A percentile compares a stretch with the other conserved stretches of the same genome.
These are phyloP conservation scores for Popillia japonica DNA, from an alignment of 1,140 invertebrate genomes.

Conservation along the genomic window DNA sequence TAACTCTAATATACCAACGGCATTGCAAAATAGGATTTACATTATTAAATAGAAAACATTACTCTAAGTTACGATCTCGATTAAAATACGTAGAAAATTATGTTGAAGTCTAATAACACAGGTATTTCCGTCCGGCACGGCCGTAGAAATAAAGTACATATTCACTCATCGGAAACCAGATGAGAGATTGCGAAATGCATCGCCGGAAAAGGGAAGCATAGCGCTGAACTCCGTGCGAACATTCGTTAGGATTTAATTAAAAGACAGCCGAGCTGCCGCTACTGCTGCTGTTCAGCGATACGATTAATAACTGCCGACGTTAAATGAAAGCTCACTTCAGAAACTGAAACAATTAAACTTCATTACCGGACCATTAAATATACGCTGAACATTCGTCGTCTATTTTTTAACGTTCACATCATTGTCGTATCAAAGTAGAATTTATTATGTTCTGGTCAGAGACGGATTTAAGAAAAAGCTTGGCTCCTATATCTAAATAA, in stretches of 20 bases:
- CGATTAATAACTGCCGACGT: conserved; percentile 14
- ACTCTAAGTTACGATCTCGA: too few species aligned
- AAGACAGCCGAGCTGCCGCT: neutral
- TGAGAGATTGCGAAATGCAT: conserved; percentile 9
- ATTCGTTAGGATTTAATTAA: conserved; percentile 19
- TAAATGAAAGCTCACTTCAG: conserved; percentile 18
- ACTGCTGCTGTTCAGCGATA: neutral
- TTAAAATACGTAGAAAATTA: too few species aligned
- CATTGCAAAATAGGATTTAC: too few species aligned
- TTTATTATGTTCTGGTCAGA: neutral
- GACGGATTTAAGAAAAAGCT: neutral
- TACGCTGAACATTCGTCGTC: neutral
- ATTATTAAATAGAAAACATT: too few species aligned
- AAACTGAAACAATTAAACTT: conserved; percentile 19
- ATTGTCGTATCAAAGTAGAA: neutral
- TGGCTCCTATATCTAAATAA: neutral
- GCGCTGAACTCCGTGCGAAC: neutral
- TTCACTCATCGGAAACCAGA: neutral
- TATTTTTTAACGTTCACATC: neutral
- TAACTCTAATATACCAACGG: too few species aligned
- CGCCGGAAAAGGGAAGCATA: neutral
- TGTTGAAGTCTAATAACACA: too few species aligned
- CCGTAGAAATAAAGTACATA: neutral
- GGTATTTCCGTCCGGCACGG: too few species aligned
- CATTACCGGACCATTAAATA: conserved; percentile 14